These are phyloP conservation scores for Pampusana beccarii DNA, from an alignment of 2,113 vertebrate genomes.

Conservation along the genomic window DNA sequence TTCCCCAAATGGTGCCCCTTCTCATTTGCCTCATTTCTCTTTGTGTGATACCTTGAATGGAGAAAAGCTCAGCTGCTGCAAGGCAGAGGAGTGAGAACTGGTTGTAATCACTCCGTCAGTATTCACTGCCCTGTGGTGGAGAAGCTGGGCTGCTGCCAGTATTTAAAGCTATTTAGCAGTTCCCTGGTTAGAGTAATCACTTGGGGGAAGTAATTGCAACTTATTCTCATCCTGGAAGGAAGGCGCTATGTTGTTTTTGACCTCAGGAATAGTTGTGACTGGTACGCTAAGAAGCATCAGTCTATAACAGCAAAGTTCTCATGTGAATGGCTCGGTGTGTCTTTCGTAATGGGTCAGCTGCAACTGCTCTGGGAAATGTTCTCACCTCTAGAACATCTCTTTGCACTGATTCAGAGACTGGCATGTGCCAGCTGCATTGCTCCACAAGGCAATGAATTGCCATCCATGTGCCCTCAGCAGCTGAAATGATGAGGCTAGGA, in stretches of 20 bases:
- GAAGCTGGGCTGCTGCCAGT: not conserved
- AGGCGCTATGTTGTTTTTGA: not conserved
- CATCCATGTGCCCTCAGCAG: not conserved
- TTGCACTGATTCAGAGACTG: not conserved
- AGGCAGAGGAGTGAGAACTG: not conserved
- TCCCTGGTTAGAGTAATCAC: not conserved
- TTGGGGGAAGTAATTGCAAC: not conserved
- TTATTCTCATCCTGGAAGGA: not conserved
- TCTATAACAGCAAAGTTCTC: not conserved
- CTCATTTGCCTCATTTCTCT: not conserved
- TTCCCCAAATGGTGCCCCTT: not conserved
- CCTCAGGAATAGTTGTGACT: not conserved
- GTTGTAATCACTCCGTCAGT: not conserved
- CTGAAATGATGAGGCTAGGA: not conserved
- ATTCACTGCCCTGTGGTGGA: not conserved
- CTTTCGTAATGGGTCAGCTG: not conserved
- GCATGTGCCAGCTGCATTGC: not conserved
- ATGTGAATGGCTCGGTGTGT: not conserved
- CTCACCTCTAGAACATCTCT: not conserved
- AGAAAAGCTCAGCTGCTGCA: not conserved
- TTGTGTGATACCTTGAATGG: not conserved
- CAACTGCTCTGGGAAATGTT: not conserved
- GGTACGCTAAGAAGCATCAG: not conserved
- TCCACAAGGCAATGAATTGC: not conserved
- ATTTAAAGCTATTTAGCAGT: slow-evolving; percentile 9